A percentile compares a stretch with the other conserved stretches of the same genome.
These are phyloP conservation scores for Salminus brasiliensis DNA, from an alignment of 2,113 vertebrate genomes.

Conservation along the genomic window DNA sequence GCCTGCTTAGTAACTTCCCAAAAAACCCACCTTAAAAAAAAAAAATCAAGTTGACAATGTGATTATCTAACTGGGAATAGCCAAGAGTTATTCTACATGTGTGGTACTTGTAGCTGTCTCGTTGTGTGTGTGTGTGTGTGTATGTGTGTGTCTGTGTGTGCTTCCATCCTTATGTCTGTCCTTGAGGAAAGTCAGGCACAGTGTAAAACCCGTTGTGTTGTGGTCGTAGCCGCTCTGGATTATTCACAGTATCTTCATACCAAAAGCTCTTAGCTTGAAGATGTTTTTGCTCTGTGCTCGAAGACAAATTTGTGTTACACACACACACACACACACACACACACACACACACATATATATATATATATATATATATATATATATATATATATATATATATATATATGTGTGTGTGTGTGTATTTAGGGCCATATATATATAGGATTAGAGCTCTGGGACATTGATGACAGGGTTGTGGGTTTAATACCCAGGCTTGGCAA, in stretches of 20 bases:
- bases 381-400: too few species aligned
- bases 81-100: constrained; percentile 15
- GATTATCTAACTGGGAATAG: constrained; percentile 40
- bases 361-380: too few species aligned
- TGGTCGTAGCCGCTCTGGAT: neutral
- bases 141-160: neutral
- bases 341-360: too few species aligned
- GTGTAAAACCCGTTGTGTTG: neutral
- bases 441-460: too few species aligned
- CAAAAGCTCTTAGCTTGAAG: neutral
- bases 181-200: neutral
- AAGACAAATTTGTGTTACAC: too few species aligned
- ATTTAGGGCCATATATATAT: too few species aligned
- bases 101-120: neutral
- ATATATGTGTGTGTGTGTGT: too few species aligned
- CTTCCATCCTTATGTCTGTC: neutral
- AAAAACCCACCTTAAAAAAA: constrained; percentile 16
- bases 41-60: constrained; percentile 42
- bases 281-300: neutral
- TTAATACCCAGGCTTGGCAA: too few species aligned
- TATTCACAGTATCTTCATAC: neutral
- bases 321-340: too few species aligned
- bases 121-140: constrained; percentile 5
- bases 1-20: constrained; percentile 65
- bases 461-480: too few species aligned